Evolutionary conservation across 2,113 vertebrate species (phyloP), one percentile per base, ranked within the genome.

Genomic region (Peromyscus maniculatus): DNA sequence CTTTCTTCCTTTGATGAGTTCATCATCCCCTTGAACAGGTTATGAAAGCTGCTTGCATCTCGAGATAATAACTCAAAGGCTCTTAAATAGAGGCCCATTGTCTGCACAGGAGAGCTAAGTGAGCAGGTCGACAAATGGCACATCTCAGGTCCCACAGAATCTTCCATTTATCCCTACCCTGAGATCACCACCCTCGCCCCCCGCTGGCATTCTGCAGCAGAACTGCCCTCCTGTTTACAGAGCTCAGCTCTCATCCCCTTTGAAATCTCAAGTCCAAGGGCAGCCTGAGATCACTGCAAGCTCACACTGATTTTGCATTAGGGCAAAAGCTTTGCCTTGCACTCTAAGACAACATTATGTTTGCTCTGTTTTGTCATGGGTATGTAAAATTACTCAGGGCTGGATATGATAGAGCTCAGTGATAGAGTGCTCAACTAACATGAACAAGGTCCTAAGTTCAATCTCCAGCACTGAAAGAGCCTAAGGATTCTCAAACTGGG

Each of bases 21-120:
- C 96, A 95, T 96, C 95, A 87, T 83, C 74, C 46, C 55, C 52
- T 71, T 69, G 78, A 91, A 97, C n/a, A 66, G 82, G 93, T 97
- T 96, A 96, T 96, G 93, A 94, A 97, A 94, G 92, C n/a, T 46
- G 57, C 94, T 64, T 33, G 0, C 28, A 39, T 88, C 91, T 89
- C 87, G 79, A 95, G 91, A 74, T 93, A 83, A 95, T 96, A 96
- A 91, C 77, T 87, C 94, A 96, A 79, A 89, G 75, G 1, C 72
- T 93, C 90, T 93, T 71, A 79, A 79, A 39, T 78, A 1, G 21
- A 22, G 21, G 39, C 13, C 82, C 79, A 17, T 31, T 64, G 39
- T 75, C 57, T 17, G 3, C 72, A n/a, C 72, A 55, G 36, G 64
- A 80, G 74, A 91, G 49, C 71, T 78, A 21, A 62, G 11, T 22